Percentiles rank a stretch among this genome's conserved stretches.
Evolutionary conservation across 35 echinoderm and acorn worm genomes (phyloP).

Genomic region (Apostichopus japonicus): DNA sequence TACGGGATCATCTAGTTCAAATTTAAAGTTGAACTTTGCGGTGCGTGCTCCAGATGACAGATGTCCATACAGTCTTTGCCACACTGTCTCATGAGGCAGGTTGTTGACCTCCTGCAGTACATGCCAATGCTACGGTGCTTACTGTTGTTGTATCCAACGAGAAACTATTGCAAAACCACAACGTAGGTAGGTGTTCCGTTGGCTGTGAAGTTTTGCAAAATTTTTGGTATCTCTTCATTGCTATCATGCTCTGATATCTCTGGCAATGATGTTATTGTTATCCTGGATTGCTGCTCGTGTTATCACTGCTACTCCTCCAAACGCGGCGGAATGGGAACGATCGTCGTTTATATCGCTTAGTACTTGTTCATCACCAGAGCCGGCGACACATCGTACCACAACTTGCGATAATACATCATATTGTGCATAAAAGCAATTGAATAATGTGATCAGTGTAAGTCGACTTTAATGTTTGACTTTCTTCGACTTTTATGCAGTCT

Average conservation of each 20-base stretch:
- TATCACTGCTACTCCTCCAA: neutral
- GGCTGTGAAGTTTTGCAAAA: constrained; percentile 55
- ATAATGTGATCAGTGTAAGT: too few species aligned
- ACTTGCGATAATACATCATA: neutral
- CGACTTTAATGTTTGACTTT: neutral
- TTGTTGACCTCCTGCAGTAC: constrained; percentile 37
- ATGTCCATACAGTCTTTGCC: constrained; percentile 41
- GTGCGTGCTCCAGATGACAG: neutral
- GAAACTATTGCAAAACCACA: constrained; percentile 1
- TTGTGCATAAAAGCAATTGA: neutral
- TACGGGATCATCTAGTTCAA: constrained; percentile 61
- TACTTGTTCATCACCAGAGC: neutral
- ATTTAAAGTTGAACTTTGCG: constrained; percentile 31
- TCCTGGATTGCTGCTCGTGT: neutral
- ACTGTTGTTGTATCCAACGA: constrained; percentile 26
- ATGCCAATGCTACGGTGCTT: constrained; percentile 51
- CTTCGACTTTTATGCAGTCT: neutral
- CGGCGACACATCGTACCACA: neutral
- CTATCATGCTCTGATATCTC: neutral
- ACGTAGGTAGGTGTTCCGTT: constrained; percentile 36
- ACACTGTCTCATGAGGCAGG: constrained; percentile 33
- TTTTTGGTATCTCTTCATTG: neutral
- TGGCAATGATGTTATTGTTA: neutral
- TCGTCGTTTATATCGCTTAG: neutral
- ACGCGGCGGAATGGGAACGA: neutral